A percentile compares a stretch with the other conserved stretches of the same genome.
Evolutionary conservation across 1,140 invertebrate species (phyloP).

Genomic region (Hyphantria cunea): DNA sequence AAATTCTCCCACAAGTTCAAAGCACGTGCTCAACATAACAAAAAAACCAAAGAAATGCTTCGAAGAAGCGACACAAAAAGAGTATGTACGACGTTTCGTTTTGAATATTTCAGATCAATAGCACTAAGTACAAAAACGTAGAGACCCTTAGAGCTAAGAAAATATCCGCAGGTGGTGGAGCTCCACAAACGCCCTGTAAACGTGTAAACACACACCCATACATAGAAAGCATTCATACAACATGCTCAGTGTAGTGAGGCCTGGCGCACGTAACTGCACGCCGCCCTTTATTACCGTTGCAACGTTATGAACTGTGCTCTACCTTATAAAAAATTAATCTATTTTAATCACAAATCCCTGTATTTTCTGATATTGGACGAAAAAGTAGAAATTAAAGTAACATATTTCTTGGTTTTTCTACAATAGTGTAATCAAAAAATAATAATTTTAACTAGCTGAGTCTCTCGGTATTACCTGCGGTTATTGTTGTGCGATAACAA

Average conservation of each 20-base stretch:
- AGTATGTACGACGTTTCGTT: conserved; percentile 42
- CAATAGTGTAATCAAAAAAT: no score
- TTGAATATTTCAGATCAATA: conserved; percentile 50
- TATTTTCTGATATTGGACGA: background rate
- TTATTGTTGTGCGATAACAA: no score
- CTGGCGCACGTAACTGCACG: conserved; percentile 48
- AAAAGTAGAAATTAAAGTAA: background rate
- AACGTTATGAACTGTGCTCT: conserved; percentile 51
- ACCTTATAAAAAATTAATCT: conserved; percentile 28
- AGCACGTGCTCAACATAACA: conserved; percentile 58
- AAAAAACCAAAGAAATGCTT: conserved; percentile 58
- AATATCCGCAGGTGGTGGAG: conserved; percentile 61
- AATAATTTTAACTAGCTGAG: no score
- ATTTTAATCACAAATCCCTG: background rate
- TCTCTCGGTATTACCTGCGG: no score
- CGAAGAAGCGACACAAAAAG: conserved; percentile 46
- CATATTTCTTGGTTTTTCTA: no score
- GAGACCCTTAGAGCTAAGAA: conserved; percentile 37
- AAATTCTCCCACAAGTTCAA: no score
- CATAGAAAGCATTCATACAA: conserved; percentile 39
- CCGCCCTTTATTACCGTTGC: conserved; percentile 48
- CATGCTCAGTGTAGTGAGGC: conserved; percentile 38
- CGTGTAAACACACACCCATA: conserved; percentile 44
- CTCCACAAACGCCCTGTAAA: conserved; percentile 46
- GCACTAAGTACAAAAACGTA: conserved; percentile 39